Percentiles rank a stretch among this genome's conserved stretches.
phyloP scores from a whole-genome alignment of 2,888 invertebrate genomes.

The Apeira syringaria region DNA sequence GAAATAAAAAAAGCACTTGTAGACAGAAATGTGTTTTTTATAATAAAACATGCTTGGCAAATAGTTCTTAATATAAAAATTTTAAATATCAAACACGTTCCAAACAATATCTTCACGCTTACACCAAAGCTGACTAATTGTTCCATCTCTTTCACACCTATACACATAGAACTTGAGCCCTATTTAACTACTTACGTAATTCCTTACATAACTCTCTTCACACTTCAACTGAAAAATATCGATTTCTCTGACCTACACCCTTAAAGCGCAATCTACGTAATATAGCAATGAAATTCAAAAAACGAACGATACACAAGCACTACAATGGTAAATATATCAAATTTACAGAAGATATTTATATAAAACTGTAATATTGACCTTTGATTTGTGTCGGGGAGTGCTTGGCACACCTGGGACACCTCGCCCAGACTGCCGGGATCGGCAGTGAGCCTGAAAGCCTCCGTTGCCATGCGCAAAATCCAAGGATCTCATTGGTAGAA shows the following conservation, averaged over 20 bases:
- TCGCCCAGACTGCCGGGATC: constrained; percentile 69
- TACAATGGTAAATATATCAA: constrained; percentile 32
- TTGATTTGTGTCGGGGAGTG: constrained; percentile 56
- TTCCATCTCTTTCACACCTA: background rate
- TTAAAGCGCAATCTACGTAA: constrained; percentile 14
- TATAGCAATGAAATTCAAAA: constrained; percentile 7
- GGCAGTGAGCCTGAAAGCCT: constrained; percentile 55
- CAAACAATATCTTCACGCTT: too few species aligned
- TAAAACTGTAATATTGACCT: constrained; percentile 63
- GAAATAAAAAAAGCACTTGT: too few species aligned
- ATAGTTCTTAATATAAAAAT: too few species aligned
- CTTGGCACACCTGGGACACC: constrained; percentile 78
- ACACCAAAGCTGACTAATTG: background rate
- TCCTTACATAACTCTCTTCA: constrained; percentile 28
- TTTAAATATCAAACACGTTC: too few species aligned
- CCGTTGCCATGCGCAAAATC: constrained; percentile 61
- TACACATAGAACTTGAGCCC: constrained; percentile 1
- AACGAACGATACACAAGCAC: constrained; percentile 34
- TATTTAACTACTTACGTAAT: constrained; percentile 25
- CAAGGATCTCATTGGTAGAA: constrained; percentile 60
- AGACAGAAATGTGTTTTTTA: too few species aligned
- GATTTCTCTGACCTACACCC: constrained; percentile 9
- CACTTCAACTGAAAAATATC: constrained; percentile 22
- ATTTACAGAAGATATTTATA: constrained; percentile 23
- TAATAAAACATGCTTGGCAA: too few species aligned